phyloP scores from a whole-genome alignment of 2,888 invertebrate genomes.

The Clivina fossor region DNA sequence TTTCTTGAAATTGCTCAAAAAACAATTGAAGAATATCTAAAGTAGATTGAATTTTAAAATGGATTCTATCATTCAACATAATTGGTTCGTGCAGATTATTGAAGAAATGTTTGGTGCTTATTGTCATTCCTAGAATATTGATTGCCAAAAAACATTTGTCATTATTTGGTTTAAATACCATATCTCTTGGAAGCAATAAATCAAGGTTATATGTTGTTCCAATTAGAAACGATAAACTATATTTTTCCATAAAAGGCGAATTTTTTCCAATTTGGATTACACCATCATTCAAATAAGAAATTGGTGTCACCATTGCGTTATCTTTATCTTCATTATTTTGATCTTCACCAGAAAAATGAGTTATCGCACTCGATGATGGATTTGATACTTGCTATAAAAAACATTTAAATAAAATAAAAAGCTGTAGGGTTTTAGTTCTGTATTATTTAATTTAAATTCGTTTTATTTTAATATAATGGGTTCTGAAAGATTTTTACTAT shows the following conservation, averaged over 20 bases:
- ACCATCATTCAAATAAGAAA: slow-evolving; percentile 57
- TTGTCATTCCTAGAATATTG: slow-evolving; percentile 48
- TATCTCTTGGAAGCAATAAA: slow-evolving; percentile 51
- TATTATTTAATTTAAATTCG: no score
- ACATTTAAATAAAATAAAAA: no score
- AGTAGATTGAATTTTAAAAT: slow-evolving; percentile 43
- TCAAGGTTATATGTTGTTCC: slow-evolving; percentile 61
- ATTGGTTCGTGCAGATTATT: slow-evolving; percentile 47
- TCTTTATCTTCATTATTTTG: no score
- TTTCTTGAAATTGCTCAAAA: slow-evolving; percentile 43
- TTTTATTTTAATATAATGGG: no score
- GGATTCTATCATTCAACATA: slow-evolving; percentile 49
- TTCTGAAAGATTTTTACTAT: no score
- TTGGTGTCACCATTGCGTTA: slow-evolving; percentile 45
- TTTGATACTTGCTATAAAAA: no score
- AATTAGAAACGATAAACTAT: slow-evolving; percentile 60
- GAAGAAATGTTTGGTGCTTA: slow-evolving; percentile 49
- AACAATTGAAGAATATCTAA: slow-evolving; percentile 45
- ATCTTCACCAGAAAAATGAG: no score
- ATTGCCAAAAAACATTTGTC: slow-evolving; percentile 48
- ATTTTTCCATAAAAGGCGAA: slow-evolving; percentile 49
- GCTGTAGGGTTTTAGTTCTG: no score
- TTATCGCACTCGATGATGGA: no score
- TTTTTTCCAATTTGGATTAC: slow-evolving; percentile 59
- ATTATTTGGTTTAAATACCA: slow-evolving; percentile 47